Evolutionary conservation across 2,888 invertebrate genomes (phyloP).

Genomic region (Nyleta sp.): DNA sequence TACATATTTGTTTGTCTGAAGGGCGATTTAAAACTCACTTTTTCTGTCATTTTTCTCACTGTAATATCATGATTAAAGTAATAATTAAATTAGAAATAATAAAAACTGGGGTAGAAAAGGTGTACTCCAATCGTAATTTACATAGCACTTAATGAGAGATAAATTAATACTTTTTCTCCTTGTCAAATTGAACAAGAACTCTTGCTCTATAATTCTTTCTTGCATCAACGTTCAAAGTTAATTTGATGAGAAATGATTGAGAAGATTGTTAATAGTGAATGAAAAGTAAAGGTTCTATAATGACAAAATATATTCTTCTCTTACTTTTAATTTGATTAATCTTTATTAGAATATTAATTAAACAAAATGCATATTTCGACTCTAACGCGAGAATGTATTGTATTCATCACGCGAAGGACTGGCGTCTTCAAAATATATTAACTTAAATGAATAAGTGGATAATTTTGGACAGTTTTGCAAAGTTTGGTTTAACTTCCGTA

Average conservation of each 20-base stretch:
- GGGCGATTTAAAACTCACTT: too few relatives aligned
- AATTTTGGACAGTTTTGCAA: constrained; percentile 45
- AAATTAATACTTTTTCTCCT: too few relatives aligned
- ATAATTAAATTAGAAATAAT: too few relatives aligned
- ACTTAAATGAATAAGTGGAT: constrained; percentile 45
- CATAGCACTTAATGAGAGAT: too few relatives aligned
- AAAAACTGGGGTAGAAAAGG: too few relatives aligned
- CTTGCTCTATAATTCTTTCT: too few relatives aligned
- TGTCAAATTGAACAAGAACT: too few relatives aligned
- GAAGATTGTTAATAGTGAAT: constrained; percentile 8
- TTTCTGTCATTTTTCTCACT: too few relatives aligned
- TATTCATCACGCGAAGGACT: constrained; percentile 18
- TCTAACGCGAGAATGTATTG: constrained; percentile 15
- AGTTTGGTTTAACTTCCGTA: constrained; percentile 32
- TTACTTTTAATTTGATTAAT: neutral
- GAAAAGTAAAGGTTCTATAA: neutral
- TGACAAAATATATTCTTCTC: neutral
- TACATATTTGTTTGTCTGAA: too few relatives aligned
- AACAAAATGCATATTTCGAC: neutral
- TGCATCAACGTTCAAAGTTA: constrained; percentile 2
- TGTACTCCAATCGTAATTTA: too few relatives aligned
- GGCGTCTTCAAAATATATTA: constrained; percentile 44
- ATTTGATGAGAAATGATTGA: constrained; percentile 17
- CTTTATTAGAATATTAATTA: neutral
- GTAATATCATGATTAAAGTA: too few relatives aligned